These are phyloP conservation scores for Leucoptera coffeella DNA, from an alignment of 2,888 invertebrate species.

Conservation along the genomic window DNA sequence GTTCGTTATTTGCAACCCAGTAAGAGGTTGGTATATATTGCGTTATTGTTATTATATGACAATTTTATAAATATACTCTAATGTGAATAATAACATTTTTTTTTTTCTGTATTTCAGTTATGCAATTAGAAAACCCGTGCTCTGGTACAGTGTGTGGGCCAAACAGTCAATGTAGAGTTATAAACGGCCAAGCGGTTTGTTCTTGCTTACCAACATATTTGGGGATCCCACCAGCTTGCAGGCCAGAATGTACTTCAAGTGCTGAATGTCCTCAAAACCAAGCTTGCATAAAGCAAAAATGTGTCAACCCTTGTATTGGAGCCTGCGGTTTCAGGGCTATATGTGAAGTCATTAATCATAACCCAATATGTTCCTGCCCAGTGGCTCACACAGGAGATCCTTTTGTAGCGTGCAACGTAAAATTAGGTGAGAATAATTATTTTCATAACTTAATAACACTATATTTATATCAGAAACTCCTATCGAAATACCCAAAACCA, in stretches of 20 bases:
- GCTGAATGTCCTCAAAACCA: constrained; percentile 63
- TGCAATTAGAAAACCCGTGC: constrained; percentile 50
- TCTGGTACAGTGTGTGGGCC: constrained; percentile 69
- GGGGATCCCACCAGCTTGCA: constrained; percentile 66
- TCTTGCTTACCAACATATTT: constrained; percentile 64
- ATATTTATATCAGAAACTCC: no score
- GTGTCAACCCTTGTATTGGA: constrained; percentile 67
- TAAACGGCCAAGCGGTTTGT: constrained; percentile 63
- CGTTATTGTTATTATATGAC: no score
- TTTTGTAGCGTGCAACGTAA: constrained; percentile 52
- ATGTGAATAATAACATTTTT: no score
- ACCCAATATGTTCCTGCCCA: constrained; percentile 68
- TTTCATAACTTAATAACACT: no score
- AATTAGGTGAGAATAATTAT: no score
- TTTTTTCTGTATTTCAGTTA: constrained; percentile 15
- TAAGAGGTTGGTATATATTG: constrained; percentile 53
- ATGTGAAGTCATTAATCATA: constrained; percentile 66
- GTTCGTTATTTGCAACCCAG: constrained; percentile 36
- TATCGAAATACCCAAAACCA: no score
- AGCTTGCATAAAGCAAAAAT: constrained; percentile 67
- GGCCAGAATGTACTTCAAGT: constrained; percentile 67
- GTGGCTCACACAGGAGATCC: constrained; percentile 62
- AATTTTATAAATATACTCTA: no score
- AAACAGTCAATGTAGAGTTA: constrained; percentile 59
- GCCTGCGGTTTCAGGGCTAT: constrained; percentile 60